Base-by-base conservation (phyloP, 2,797 vertebrate species). In the Enteromius unitaeniatus region DNA sequence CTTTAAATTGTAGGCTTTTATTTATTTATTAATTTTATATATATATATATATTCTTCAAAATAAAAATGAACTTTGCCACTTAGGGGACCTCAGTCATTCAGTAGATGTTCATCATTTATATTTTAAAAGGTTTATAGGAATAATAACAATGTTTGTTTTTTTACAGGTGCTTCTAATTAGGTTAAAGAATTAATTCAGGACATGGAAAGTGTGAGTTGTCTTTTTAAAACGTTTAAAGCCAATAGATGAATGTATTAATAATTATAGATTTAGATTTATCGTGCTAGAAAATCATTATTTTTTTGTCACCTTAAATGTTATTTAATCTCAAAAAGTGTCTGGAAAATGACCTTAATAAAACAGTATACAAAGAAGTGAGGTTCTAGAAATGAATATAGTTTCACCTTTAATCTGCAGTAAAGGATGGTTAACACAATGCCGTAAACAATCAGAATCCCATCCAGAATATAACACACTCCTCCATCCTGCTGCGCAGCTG, bases 351-450 rank as follows among this genome's bases (percentile, higher is more conserved):
- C 19, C 31, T 4, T 23, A 3, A 19, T 21, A 3, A 4, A 28
- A 51, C 15, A 13, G 42, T 21, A 19, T n/a, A 23, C 2, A 14
- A 10, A 26, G 42, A 26, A 40, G 31, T 53, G 47, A 67, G 68
- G 62, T 62, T 34, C 49, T 67, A 45, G 11, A 55, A 42, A 17
- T 64, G 73, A 77, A 40, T 8, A 40, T 40, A 15, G 11, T 67
- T 88, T 88, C 81, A 97, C 97, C 95, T 93, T 96, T 73, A 98
- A 93, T 81, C 95, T 93, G 90, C 96, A 97, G 91, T 97, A 98
- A 13, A 98, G 90, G 26, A 93, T 34, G 0, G 97, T 98, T 76
- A 98, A 92, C 53, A 97, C 6, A 2, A 97, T 79, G 15, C 96
- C 95, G 0, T 97, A 98, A 8, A 96, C 0, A 81, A 97, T 94